These are phyloP conservation scores for Eristalis pertinax DNA, from an alignment of 2,888 invertebrate species.

Conservation along the genomic window DNA sequence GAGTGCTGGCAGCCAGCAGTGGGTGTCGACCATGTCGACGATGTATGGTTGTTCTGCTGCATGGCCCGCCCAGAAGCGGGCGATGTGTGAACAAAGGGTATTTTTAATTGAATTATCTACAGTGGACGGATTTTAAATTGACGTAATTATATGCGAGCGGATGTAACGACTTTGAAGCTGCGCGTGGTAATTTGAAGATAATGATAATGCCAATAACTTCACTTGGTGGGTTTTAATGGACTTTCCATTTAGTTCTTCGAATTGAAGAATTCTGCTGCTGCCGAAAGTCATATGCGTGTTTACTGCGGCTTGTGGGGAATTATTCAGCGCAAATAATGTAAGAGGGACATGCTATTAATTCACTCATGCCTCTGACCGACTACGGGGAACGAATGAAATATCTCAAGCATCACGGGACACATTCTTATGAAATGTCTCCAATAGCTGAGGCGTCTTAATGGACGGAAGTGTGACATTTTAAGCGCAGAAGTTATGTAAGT, in stretches of 20 bases:
- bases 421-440: too few species aligned
- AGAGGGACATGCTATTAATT: too few species aligned
- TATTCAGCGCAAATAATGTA: too few species aligned
- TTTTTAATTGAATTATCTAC: constrained; percentile 58
- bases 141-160: background rate
- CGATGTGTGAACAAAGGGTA: constrained; percentile 36
- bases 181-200: constrained; percentile 3
- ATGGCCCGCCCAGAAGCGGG: background rate
- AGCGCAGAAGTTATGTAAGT: too few species aligned
- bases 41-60: constrained; percentile 1
- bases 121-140: constrained; percentile 34
- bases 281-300: background rate
- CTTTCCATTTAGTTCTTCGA: background rate
- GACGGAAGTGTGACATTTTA: too few species aligned
- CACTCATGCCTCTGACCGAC: too few species aligned
- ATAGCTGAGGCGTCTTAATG: too few species aligned
- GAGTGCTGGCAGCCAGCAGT: background rate
- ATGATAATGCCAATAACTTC: constrained; percentile 15
- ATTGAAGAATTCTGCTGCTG: background rate
- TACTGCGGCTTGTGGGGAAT: too few species aligned
- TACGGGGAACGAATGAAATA: too few species aligned
- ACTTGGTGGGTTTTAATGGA: background rate
- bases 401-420: too few species aligned
- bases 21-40: background rate
- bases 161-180: background rate